Conservation (phyloP, 2,113 vertebrate genomes). For the Pygoscelis adeliae region DNA sequence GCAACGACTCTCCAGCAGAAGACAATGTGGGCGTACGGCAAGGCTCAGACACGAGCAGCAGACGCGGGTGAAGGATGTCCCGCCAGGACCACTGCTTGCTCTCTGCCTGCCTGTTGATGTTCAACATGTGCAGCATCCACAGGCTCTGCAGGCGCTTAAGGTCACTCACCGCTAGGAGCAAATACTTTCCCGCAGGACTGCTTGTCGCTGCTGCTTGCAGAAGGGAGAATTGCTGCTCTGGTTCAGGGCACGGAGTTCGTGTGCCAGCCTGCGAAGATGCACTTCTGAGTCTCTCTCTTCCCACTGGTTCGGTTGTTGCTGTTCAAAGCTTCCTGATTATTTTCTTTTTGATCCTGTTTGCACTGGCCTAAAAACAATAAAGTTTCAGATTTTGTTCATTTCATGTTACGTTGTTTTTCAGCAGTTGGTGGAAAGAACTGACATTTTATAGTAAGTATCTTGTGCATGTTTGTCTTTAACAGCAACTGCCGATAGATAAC, state of each 20-base stretch:
- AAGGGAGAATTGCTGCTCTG: fast-evolving
- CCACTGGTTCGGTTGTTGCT: not conserved
- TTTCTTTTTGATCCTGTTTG: not conserved
- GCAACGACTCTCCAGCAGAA: not conserved
- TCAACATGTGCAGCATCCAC: fast-evolving
- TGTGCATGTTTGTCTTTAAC: fast-evolving
- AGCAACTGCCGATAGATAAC: not conserved
- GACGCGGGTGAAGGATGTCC: too few species aligned
- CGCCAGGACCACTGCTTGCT: not conserved
- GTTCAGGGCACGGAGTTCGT: fast-evolving
- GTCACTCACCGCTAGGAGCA: fast-evolving
- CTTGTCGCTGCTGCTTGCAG: not conserved
- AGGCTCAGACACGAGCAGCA: not conserved
- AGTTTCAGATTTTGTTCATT: fast-evolving
- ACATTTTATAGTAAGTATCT: fast-evolving
- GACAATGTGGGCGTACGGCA: fast-evolving
- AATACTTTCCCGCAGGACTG: fast-evolving
- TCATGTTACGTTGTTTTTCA: not conserved
- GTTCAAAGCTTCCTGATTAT: not conserved
- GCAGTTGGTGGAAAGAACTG: not conserved
- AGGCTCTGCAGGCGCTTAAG: too few species aligned
- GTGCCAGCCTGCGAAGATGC: fast-evolving
- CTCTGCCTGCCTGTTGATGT: not conserved
- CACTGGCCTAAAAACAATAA: not conserved
- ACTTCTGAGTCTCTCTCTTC: not conserved